Evolutionary conservation across 37 sponge, comb jelly and placozoan genomes (phyloP), one percentile per base, ranked within the genome.

Genomic region (Trichoplax adhaerens): DNA sequence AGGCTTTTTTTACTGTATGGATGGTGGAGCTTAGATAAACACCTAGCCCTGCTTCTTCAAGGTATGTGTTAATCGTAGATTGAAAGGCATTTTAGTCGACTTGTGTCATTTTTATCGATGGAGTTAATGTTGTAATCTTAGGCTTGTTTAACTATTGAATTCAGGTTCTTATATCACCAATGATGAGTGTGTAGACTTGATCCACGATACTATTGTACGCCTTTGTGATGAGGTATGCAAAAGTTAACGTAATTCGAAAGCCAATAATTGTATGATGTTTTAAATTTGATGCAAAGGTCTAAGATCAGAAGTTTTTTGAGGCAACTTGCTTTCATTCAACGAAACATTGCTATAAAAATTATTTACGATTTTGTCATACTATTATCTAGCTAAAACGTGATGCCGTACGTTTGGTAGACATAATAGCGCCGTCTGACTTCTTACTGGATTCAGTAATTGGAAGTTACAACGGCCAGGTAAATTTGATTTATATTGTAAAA

Each of bases 361-460:
- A 66, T 54, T 73, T 54, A 46, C 48, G 63, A 54, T 57, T 62
- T 73, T 62, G 55, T 8, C 4, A 48, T 52, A 66, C 65, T 54
- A 71, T 67, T 78, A 58, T 65, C 1, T 77, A 94, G 87, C 49
- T 94, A 47, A 89, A 86, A 59, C 78, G 81, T 62, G 85, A 94
- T 48, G 82, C 87, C 50, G 91, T 89, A n/a, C 49, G 81, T 7
- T 67, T 94, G n/a, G 85, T 82, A 10, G 95, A 94, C 77, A 87
- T 78, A 52, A 1, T 94, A 0, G 85, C 90, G 29, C 95, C 95
- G 51, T 90, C 95, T 62, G 95, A 94, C 76, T 55, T 64, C 71
- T 82, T 94, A n/a, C 80, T 94, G 1, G 63, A 74, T 47, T 81
- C 87, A 51, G 83, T 87, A 2, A 88, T 94, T 57, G 95, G 95